Percentiles rank a stretch among this genome's conserved stretches.
Evolutionary conservation across 2,797 vertebrate genomes (phyloP).

Genomic region (Gallirallus australis): DNA sequence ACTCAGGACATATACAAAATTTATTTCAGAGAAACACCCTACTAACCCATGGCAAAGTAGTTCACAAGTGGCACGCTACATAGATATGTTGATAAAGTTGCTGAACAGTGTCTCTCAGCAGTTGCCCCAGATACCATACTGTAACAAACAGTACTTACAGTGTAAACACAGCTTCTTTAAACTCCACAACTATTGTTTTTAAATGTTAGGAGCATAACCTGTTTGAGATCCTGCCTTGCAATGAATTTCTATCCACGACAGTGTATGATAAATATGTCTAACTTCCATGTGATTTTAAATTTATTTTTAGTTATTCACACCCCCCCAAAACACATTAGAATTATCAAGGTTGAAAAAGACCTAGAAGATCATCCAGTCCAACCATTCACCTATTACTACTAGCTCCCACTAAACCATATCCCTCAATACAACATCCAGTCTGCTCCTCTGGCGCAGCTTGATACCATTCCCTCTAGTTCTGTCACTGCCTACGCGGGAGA

Average conservation of each 20-base stretch:
- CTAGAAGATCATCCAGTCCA: too few relatives aligned
- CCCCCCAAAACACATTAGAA: neutral
- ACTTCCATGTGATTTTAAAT: neutral
- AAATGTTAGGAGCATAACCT: neutral
- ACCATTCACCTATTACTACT: too few relatives aligned
- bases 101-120: neutral
- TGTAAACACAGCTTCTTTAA: neutral
- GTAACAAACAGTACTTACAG: neutral
- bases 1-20: neutral
- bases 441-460: too few relatives aligned
- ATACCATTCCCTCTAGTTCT: too few relatives aligned
- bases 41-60: neutral
- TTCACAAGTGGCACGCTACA: neutral
- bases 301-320: neutral
- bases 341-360: too few relatives aligned
- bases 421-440: too few relatives aligned
- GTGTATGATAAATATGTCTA: neutral
- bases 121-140: neutral
- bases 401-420: too few relatives aligned
- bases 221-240: neutral
- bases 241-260: neutral
- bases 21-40: neutral
- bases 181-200: neutral
- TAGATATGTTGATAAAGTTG: neutral
- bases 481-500: too few relatives aligned